Evolutionary conservation across 2,113 vertebrate genomes (phyloP).

Genomic region (Sitta europaea): DNA sequence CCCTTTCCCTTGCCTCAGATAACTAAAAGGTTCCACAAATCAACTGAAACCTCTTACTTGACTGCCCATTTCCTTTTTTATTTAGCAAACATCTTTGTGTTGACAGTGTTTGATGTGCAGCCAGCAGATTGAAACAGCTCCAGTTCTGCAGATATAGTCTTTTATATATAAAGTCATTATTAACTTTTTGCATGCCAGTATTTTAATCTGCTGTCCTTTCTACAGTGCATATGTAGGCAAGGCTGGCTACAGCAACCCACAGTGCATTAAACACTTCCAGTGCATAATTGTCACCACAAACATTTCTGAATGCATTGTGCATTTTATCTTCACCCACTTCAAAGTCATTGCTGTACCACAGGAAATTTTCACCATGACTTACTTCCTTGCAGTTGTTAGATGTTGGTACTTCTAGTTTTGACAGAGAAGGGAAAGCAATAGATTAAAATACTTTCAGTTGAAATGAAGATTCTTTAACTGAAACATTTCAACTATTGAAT

Average conservation of each 20-base stretch:
- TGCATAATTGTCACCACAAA: background rate
- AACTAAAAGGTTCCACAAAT: background rate
- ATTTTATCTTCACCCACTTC: background rate
- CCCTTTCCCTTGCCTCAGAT: background rate
- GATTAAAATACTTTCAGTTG: background rate
- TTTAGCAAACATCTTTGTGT: background rate
- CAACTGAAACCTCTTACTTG: background rate
- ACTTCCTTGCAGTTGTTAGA: background rate
- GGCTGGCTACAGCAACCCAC: background rate
- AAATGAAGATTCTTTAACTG: constrained; percentile 15
- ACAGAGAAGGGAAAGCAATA: background rate
- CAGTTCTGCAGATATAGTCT: background rate
- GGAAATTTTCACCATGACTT: background rate
- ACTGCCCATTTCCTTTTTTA: background rate
- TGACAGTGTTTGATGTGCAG: background rate
- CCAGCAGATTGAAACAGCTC: background rate
- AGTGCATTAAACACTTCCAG: background rate
- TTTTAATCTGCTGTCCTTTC: background rate
- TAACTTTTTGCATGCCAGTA: background rate
- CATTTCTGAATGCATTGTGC: background rate
- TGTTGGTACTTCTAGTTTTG: background rate
- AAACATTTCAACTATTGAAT: constrained; percentile 10
- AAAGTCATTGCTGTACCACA: background rate
- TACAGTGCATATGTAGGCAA: background rate
- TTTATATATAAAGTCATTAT: too few relatives aligned